Base-by-base conservation (phyloP, 37 sponge, comb jelly and placozoan genomes). In the Hexactinellida sp. region DNA sequence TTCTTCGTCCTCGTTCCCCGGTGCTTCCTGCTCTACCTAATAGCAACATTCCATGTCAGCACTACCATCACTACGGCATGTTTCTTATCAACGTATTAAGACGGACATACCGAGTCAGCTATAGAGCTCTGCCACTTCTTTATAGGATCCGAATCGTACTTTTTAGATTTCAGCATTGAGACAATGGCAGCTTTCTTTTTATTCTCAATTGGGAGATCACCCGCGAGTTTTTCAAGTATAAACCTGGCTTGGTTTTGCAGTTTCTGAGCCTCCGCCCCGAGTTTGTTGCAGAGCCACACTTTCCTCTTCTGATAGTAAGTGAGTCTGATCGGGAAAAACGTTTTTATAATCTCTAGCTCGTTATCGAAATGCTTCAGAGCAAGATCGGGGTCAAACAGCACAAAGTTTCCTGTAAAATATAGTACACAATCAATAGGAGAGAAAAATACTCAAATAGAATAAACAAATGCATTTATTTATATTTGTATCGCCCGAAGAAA, bases 131-230 rank as follows among this genome's bases (percentile, higher is more conserved):
- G 91, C 98, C 98, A 97, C 13, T 85, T 82, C 87, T 97, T 97
- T 32, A 97, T 89, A 1, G 98, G 98, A 54, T 97, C 98, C 35
- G 90, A 89, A 24, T 88, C 90, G 82, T 91, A 97, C 82, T 89
- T 91, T 21, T 84, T 37, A 0, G 76, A 37, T 85, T 87, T 87
- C 54, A 97, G 87, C 24, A 82, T 36, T 9, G 86, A 85, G 10
- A 97, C 88, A 86, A 97, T 86, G n/a, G 89, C 91, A 16, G 38
- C 36, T 63, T 92, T 93, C 34, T 86, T 88, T 84, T 92, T 92
- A 76, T 92, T 93, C 51, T 91, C 98, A 86, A 89, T 54, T 0
- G 37, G 24, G 1, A 28, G 24, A 71, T 39, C 55, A 10, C 95
- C 93, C 9, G 90, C 92, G 21, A 91, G 91, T 82, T 90, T 97